phyloP scores from a whole-genome alignment of 2,797 vertebrate genomes.

The Enteromius treurensis region DNA sequence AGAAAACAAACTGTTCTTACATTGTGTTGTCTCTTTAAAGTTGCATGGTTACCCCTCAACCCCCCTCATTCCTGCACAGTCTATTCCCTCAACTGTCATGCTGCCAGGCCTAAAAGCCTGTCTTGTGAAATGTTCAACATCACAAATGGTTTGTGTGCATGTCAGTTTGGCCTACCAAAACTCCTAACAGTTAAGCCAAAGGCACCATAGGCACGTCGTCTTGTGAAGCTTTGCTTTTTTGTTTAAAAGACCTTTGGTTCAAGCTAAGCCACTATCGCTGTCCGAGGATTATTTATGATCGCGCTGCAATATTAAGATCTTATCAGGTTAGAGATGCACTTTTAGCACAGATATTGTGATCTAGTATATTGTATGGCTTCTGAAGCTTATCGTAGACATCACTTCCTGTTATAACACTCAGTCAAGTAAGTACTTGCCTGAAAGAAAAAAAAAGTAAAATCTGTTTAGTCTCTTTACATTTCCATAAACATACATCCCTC shows the following conservation, averaged over 20 bases:
- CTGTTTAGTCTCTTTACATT: slow-evolving; percentile 29
- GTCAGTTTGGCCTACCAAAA: slow-evolving; percentile 73
- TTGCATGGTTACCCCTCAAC: slow-evolving; percentile 71
- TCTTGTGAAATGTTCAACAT: slow-evolving; percentile 78
- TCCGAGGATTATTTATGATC: slow-evolving; percentile 28
- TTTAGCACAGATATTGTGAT: slow-evolving; percentile 21
- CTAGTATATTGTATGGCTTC: background rate
- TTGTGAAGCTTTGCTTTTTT: slow-evolving; percentile 28
- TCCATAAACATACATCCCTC: slow-evolving; percentile 21
- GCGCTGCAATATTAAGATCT: background rate
- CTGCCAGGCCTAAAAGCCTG: slow-evolving; percentile 77
- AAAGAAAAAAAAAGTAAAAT: background rate
- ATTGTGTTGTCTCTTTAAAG: slow-evolving; percentile 80
- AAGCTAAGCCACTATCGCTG: background rate
- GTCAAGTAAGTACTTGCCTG: background rate
- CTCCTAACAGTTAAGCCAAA: slow-evolving; percentile 58
- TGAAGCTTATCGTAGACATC: background rate
- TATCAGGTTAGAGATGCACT: slow-evolving; percentile 21
- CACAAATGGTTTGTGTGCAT: slow-evolving; percentile 80
- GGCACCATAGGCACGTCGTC: slow-evolving; percentile 36
- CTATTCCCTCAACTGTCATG: slow-evolving; percentile 77
- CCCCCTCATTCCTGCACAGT: slow-evolving; percentile 64
- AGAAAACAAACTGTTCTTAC: slow-evolving; percentile 69
- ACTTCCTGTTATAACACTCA: slow-evolving; percentile 11
- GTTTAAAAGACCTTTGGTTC: slow-evolving; percentile 49